Percentiles rank a stretch among this genome's conserved stretches.
Evolutionary conservation across 2,797 vertebrate genomes (phyloP).

Genomic region (Taeniopygia guttata): DNA sequence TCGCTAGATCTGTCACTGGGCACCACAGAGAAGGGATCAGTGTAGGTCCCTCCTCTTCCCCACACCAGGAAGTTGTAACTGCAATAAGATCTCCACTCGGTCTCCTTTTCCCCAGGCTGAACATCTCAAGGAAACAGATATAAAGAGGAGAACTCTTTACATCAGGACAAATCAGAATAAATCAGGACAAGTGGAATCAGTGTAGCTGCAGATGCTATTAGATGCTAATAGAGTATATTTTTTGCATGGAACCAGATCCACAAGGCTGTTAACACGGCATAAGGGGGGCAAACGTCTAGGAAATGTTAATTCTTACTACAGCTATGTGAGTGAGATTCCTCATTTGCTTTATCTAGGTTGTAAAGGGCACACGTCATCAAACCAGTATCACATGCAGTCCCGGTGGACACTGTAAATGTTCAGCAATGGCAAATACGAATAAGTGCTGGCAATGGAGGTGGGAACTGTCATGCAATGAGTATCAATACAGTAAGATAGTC

Average conservation of each 20-base stretch:
- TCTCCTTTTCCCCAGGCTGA: background rate
- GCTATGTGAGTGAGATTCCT: background rate
- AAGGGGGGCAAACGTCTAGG: background rate
- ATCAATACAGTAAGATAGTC: background rate
- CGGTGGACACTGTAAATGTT: background rate
- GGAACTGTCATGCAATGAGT: background rate
- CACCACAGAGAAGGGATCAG: background rate
- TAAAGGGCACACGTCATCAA: background rate
- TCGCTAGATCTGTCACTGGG: background rate
- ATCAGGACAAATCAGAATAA: background rate
- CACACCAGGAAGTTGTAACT: background rate
- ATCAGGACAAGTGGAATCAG: background rate
- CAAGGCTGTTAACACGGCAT: background rate
- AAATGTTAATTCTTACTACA: background rate
- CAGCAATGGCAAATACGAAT: background rate
- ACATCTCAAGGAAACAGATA: background rate
- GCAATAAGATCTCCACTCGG: background rate
- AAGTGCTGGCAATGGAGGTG: background rate
- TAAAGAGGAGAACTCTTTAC: background rate
- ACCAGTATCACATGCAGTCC: background rate
- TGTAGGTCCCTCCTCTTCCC: background rate
- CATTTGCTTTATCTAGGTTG: background rate
- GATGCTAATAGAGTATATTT: background rate
- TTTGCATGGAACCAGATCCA: background rate
- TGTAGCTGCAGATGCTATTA: background rate